These are phyloP conservation scores for Prietella phreatophila DNA, from an alignment of 2,113 vertebrate genomes.

Conservation along the genomic window DNA sequence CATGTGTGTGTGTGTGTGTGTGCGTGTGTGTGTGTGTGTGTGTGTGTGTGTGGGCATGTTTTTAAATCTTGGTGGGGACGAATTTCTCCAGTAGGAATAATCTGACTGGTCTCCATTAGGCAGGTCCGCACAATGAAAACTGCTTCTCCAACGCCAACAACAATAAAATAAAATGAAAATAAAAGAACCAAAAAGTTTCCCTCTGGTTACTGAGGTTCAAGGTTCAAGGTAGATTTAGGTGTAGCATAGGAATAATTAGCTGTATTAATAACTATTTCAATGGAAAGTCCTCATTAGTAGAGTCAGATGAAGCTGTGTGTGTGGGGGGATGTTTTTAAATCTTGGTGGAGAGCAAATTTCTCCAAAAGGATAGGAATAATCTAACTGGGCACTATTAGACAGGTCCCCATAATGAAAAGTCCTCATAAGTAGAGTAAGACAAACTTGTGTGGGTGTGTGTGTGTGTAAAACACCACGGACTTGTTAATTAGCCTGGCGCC, in stretches of 20 bases:
- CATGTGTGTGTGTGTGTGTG: conserved; percentile 2
- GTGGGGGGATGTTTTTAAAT: conserved; percentile 6
- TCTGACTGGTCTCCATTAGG: background rate
- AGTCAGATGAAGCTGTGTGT: background rate
- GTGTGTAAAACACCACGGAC: conserved; percentile 33
- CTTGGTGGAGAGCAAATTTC: too few species aligned
- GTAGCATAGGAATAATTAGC: background rate
- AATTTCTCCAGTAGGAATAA: background rate
- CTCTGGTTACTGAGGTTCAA: background rate
- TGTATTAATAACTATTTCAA: background rate
- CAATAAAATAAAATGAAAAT: background rate
- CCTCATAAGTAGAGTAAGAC: background rate
- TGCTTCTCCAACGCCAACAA: too few species aligned
- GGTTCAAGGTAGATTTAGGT: background rate
- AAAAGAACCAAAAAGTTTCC: background rate
- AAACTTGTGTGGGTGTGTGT: background rate
- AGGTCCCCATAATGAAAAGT: background rate
- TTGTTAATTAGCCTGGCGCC: conserved; percentile 52
- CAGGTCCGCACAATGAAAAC: background rate
- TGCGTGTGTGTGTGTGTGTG: background rate
- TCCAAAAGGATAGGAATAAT: background rate
- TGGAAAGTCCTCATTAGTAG: background rate
- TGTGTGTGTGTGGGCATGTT: background rate
- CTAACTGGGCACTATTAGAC: background rate
- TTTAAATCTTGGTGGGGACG: background rate